Conservation (phyloP, 37 sponge, comb jelly and placozoan species). For the Chondrosia reniformis region DNA sequence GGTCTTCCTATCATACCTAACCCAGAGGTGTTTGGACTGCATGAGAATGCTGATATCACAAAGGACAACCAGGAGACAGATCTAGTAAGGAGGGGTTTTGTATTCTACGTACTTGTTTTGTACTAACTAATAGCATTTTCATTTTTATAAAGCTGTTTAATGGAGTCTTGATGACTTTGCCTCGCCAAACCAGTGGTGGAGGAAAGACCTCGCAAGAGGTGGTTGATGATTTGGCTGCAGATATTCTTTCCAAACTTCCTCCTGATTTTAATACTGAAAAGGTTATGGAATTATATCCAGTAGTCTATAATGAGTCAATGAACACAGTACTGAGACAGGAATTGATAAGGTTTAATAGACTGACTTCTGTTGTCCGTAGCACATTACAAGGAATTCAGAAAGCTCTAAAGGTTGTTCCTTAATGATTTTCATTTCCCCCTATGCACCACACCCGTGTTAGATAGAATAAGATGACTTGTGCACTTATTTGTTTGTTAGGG, state of each 20-base stretch:
- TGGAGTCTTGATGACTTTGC: constrained; percentile 86
- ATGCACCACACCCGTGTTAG: not conserved
- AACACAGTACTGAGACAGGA: constrained; percentile 99
- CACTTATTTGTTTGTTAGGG: too few relatives aligned
- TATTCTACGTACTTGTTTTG: too few relatives aligned
- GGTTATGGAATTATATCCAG: constrained; percentile 86
- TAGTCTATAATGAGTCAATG: constrained; percentile 93
- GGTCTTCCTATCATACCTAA: constrained; percentile 89
- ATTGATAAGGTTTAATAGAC: constrained; percentile 90
- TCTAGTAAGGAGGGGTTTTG: constrained; percentile 22
- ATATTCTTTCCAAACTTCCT: constrained; percentile 95
- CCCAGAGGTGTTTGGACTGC: constrained; percentile 98
- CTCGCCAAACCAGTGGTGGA: constrained; percentile 85
- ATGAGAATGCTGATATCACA: constrained; percentile 98
- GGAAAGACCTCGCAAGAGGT: constrained; percentile 92
- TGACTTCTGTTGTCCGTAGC: constrained; percentile 84
- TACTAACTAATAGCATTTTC: too few relatives aligned
- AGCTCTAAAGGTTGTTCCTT: constrained; percentile 79
- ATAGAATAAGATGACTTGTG: not conserved
- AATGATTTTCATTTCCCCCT: not conserved
- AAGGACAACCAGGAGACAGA: constrained; percentile 96
- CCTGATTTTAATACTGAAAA: constrained; percentile 89
- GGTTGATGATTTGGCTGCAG: constrained; percentile 88
- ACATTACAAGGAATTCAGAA: constrained; percentile 89
- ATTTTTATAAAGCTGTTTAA: constrained; percentile 70